Evolutionary conservation across 1,140 invertebrate genomes (phyloP).

Genomic region (Mactra quadrangularis): DNA sequence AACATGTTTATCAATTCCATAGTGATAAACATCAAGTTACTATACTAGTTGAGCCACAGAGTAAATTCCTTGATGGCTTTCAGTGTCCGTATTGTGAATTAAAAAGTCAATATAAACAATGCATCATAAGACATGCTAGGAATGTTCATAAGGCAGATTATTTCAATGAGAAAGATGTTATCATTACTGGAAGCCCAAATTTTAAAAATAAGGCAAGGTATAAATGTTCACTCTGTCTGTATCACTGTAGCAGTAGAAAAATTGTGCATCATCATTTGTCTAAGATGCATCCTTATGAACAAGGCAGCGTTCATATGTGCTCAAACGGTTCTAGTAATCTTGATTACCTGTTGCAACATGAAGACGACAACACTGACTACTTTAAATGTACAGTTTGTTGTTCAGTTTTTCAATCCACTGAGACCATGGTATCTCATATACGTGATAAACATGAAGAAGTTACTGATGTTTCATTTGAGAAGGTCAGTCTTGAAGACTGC

Average conservation of each 20-base stretch:
- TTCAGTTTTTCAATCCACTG: background rate
- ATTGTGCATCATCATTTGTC: constrained; percentile 19
- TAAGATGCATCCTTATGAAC: constrained; percentile 7
- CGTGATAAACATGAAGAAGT: background rate
- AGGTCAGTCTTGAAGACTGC: background rate
- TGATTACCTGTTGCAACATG: background rate
- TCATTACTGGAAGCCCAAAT: background rate
- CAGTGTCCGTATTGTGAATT: constrained; percentile 47
- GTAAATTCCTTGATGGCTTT: background rate
- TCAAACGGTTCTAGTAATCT: background rate
- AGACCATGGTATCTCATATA: background rate
- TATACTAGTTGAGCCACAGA: background rate
- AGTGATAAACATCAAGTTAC: background rate
- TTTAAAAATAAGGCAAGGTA: background rate
- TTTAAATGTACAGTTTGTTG: constrained; percentile 18
- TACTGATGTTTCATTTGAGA: background rate
- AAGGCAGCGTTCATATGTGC: too few species aligned
- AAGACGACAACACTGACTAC: background rate
- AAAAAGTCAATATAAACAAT: constrained; percentile 26
- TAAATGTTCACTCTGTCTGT: constrained; percentile 21
- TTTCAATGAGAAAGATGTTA: constrained; percentile 1
- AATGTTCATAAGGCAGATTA: background rate
- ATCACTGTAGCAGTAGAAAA: constrained; percentile 3
- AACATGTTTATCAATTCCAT: constrained; percentile 3
- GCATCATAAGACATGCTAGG: constrained; percentile 14